Conservation (phyloP, 1,140 invertebrate genomes). For the Pseudomyrmex cubaensis region DNA sequence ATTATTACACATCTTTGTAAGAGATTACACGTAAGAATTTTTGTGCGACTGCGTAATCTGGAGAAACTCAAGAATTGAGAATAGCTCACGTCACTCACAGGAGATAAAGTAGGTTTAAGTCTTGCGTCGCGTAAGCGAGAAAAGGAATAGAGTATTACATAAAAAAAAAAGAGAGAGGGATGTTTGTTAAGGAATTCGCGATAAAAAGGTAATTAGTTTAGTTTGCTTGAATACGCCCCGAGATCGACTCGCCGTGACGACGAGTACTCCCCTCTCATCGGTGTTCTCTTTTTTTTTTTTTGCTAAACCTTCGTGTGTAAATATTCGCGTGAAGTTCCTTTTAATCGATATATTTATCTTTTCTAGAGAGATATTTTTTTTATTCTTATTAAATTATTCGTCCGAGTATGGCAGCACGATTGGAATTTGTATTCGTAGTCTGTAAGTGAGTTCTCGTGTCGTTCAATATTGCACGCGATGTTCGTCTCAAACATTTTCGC, state of each 20-base stretch:
- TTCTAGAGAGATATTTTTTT: neutral
- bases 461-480: slow-evolving; percentile 5
- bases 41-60: slow-evolving; percentile 12
- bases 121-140: slow-evolving; percentile 27
- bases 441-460: neutral
- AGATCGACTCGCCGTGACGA: slow-evolving; percentile 35
- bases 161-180: neutral
- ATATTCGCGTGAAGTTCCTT: slow-evolving; percentile 1
- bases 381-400: slow-evolving; percentile 36
- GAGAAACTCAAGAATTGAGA: slow-evolving; percentile 67
- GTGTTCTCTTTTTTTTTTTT: neutral
- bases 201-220: slow-evolving; percentile 23
- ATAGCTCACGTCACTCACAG: slow-evolving; percentile 68
- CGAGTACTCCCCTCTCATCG: neutral
- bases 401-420: neutral
- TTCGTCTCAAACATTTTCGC: neutral
- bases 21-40: slow-evolving; percentile 28
- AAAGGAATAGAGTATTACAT: slow-evolving; percentile 25
- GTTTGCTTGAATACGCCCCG: slow-evolving; percentile 35
- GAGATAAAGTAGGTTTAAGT: slow-evolving; percentile 46
- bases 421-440: slow-evolving; percentile 5
- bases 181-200: slow-evolving; percentile 18
- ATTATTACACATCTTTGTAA: slow-evolving; percentile 60
- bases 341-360: neutral
- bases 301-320: slow-evolving; percentile 8